Evolutionary conservation across 2,113 vertebrate genomes (phyloP).

Genomic region (Axis porcinus): DNA sequence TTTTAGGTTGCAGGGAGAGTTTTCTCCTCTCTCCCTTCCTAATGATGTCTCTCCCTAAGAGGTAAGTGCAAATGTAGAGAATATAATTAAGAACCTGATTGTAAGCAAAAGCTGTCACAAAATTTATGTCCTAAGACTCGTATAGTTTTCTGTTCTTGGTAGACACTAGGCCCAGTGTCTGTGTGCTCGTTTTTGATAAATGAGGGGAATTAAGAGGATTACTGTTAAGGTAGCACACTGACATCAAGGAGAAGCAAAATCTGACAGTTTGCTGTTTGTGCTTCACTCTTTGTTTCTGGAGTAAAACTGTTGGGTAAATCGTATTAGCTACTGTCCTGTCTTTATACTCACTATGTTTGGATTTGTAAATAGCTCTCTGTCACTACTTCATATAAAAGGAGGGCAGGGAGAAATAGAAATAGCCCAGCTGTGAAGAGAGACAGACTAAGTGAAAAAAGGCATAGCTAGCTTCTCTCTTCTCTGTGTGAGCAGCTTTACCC

Average conservation of each 20-base stretch:
- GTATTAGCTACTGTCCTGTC: neutral
- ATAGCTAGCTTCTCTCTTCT: neutral
- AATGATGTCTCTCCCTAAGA: neutral
- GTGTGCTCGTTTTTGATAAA: neutral
- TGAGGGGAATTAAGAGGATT: neutral
- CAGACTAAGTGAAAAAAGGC: neutral
- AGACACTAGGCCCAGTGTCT: neutral
- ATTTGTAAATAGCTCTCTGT: neutral
- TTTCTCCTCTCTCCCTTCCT: neutral
- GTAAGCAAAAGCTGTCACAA: neutral
- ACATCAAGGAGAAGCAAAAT: neutral
- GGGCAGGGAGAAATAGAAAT: neutral
- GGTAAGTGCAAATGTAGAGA: neutral
- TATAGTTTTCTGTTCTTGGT: neutral
- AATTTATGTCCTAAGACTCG: neutral
- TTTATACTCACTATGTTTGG: neutral
- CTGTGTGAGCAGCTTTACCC: neutral
- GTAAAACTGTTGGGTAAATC: neutral
- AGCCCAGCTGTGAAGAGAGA: neutral
- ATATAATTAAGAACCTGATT: neutral
- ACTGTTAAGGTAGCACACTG: neutral
- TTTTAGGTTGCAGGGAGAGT: neutral
- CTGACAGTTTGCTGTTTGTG: neutral
- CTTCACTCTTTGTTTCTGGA: slow-evolving; percentile 10
- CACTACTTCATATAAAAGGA: neutral